These are phyloP conservation scores for Augochlorella aurata DNA, from an alignment of 2,888 invertebrate genomes.

Conservation along the genomic window DNA sequence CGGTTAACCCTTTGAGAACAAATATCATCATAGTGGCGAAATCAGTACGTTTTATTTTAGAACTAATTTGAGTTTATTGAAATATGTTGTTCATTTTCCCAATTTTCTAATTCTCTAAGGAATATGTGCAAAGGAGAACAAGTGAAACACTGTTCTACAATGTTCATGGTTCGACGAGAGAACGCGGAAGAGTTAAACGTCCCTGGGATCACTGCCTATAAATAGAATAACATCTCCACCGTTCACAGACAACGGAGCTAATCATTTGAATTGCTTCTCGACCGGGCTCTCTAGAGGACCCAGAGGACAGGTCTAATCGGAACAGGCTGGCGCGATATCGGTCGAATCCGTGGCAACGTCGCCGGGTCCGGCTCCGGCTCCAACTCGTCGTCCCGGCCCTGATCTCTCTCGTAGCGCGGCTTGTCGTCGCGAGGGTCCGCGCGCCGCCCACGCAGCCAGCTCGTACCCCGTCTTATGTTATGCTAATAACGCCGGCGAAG, in stretches of 20 bases:
- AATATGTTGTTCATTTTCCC: no score
- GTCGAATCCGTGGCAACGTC: slow-evolving; percentile 33
- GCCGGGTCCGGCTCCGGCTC: slow-evolving; percentile 23
- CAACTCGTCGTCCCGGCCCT: slow-evolving; percentile 26
- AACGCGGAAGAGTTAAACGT: no score
- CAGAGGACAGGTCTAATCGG: slow-evolving; percentile 23
- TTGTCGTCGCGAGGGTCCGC: slow-evolving; percentile 49
- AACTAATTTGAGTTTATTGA: no score
- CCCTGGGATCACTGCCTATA: background rate
- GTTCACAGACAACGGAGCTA: background rate
- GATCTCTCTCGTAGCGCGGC: slow-evolving; percentile 22
- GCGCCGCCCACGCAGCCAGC: slow-evolving; percentile 65
- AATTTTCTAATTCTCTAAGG: no score
- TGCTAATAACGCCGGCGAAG: slow-evolving; percentile 66
- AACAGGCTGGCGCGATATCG: slow-evolving; percentile 23
- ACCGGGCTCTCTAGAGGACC: background rate
- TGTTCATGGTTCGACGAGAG: no score
- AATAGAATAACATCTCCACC: background rate
- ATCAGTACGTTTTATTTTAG: no score
- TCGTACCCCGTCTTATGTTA: slow-evolving; percentile 63
- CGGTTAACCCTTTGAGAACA: no score
- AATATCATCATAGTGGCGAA: no score
- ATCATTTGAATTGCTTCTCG: background rate
- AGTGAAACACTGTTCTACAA: no score
- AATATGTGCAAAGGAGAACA: no score